phyloP scores from a whole-genome alignment of 2,888 invertebrate genomes.

The Abrostola tripartita region DNA sequence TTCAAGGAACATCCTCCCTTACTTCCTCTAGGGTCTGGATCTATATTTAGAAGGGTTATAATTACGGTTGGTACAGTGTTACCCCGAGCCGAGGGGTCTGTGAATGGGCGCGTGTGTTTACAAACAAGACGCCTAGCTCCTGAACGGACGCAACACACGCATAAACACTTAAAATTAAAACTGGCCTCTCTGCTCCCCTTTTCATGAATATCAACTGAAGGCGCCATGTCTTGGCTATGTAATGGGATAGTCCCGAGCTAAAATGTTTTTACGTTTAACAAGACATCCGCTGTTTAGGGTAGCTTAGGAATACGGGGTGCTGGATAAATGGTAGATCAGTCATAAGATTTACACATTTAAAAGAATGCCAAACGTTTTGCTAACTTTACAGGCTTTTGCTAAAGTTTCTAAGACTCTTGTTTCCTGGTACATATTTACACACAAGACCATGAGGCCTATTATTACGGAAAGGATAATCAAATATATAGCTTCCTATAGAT shows the following conservation, averaged over 20 bases:
- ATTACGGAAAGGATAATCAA: too few species aligned
- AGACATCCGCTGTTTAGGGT: too few species aligned
- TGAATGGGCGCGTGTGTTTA: conserved; percentile 83
- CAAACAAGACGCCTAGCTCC: conserved; percentile 81
- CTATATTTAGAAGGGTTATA: conserved; percentile 59
- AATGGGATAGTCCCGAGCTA: conserved; percentile 38
- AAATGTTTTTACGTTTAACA: not conserved
- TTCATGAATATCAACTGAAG: conserved; percentile 44
- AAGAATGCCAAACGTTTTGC: too few species aligned
- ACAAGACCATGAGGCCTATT: too few species aligned
- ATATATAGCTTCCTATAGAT: too few species aligned
- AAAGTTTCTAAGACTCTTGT: too few species aligned
- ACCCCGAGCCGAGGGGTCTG: conserved; percentile 55
- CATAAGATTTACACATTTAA: too few species aligned
- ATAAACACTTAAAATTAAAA: conserved; percentile 77
- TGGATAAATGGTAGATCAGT: too few species aligned
- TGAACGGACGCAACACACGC: conserved; percentile 55
- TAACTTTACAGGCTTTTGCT: too few species aligned
- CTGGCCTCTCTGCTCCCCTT: conserved; percentile 59
- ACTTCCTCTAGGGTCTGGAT: conserved; percentile 46
- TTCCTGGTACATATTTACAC: too few species aligned
- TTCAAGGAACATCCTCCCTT: conserved; percentile 47
- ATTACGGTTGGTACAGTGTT: conserved; percentile 46
- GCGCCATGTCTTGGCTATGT: conserved; percentile 26
- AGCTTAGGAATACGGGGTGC: too few species aligned